A percentile compares a stretch with the other conserved stretches of the same genome.
Conservation (phyloP, 2,888 invertebrate genomes). For the Apodemia mormo region DNA sequence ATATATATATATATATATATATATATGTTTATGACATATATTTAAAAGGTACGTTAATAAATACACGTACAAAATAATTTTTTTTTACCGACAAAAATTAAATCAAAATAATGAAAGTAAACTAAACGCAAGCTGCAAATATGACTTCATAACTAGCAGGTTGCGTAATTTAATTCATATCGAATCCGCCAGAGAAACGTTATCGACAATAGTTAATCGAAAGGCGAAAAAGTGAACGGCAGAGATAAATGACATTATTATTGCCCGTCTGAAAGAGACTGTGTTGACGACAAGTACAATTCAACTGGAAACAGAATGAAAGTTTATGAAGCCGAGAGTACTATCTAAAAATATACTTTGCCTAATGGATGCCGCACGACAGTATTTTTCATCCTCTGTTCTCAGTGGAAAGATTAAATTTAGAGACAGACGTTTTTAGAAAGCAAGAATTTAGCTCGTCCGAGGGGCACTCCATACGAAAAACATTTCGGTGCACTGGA, state of each 20-base stretch:
- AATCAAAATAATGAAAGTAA: too few species aligned
- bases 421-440: slow-evolving; percentile 67
- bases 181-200: not conserved
- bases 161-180: slow-evolving; percentile 8
- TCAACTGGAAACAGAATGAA: slow-evolving; percentile 47
- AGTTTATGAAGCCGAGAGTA: slow-evolving; percentile 52
- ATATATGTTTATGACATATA: too few species aligned
- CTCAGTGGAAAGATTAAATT: slow-evolving; percentile 66
- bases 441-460: slow-evolving; percentile 50
- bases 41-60: too few species aligned
- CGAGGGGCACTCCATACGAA: slow-evolving; percentile 32
- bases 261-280: slow-evolving; percentile 26
- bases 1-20: too few species aligned
- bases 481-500: slow-evolving; percentile 24
- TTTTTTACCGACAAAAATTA: too few species aligned
- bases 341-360: slow-evolving; percentile 67
- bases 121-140: too few species aligned
- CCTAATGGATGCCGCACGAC: slow-evolving; percentile 69
- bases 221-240: slow-evolving; percentile 21
- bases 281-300: slow-evolving; percentile 33
- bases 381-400: slow-evolving; percentile 63
- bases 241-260: slow-evolving; percentile 37
- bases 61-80: too few species aligned
- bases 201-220: not conserved
- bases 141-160: not conserved